These are phyloP conservation scores for Sisor rabdophorus DNA, from an alignment of 2,113 vertebrate species.

Conservation along the genomic window DNA sequence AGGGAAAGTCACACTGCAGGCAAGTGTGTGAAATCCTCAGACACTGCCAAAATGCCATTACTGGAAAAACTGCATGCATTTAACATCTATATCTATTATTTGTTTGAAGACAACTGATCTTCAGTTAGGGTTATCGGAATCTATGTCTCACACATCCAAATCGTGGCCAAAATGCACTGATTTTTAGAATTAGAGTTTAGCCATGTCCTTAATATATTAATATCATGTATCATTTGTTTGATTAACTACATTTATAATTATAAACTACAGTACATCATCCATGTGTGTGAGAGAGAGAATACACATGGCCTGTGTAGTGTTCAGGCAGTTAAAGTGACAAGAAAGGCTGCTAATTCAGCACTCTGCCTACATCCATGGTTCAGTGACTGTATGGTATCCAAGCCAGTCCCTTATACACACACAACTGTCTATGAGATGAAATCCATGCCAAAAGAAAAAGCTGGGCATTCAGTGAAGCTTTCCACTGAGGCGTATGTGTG, in stretches of 20 bases:
- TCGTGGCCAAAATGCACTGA: no score
- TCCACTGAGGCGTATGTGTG: conserved; percentile 29
- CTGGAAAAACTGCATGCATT: no score
- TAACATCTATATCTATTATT: no score
- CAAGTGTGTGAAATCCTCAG: no score
- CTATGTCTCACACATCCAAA: no score
- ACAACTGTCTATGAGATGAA: conserved; percentile 27
- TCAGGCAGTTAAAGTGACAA: conserved; percentile 21
- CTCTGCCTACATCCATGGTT: conserved; percentile 12
- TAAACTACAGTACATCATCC: not conserved
- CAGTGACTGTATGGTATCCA: not conserved
- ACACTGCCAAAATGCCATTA: no score
- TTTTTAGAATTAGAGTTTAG: not conserved
- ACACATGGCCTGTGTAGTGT: not conserved
- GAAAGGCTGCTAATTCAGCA: conserved; percentile 15
- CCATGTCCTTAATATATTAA: not conserved
- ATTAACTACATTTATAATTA: not conserved
- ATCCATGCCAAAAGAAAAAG: conserved; percentile 13
- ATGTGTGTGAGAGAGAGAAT: conserved; percentile 1
- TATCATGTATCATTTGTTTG: not conserved
- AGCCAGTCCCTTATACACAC: conserved; percentile 2
- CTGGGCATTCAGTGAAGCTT: conserved; percentile 17
- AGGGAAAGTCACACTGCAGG: no score
- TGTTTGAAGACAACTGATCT: no score
- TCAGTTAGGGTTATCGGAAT: no score